These are phyloP conservation scores for Zonotrichia leucophrys DNA, from an alignment of 2,113 vertebrate species.

Conservation along the genomic window DNA sequence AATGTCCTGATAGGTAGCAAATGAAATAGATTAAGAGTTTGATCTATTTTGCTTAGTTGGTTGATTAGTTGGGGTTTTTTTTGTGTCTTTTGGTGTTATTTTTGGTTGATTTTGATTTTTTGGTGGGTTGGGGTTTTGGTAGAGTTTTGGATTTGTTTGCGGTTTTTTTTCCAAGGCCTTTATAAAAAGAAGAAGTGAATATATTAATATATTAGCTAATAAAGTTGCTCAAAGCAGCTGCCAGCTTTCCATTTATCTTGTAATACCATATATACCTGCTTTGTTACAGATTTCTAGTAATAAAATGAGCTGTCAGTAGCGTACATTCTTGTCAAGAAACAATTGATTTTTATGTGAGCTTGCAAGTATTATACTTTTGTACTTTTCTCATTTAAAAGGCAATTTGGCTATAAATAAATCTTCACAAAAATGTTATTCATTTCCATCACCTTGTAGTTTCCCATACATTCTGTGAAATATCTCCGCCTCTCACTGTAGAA, in stretches of 20 bases:
- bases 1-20: not conserved
- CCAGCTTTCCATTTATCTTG: not conserved
- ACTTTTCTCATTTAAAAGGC: slow-evolving; percentile 1
- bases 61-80: accelerated
- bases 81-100: not conserved
- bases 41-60: not conserved
- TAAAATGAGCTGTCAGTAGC: not conserved
- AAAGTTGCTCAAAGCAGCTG: not conserved
- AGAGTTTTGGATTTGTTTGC: accelerated
- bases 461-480: not conserved
- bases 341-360: not conserved
- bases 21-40: not conserved
- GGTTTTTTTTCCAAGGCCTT: not conserved
- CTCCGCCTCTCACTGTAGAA: not conserved
- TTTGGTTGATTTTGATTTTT: not conserved
- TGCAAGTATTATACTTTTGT: not conserved
- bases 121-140: not conserved
- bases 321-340: slow-evolving; percentile 24
- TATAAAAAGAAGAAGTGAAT: not conserved
- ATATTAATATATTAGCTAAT: not conserved
- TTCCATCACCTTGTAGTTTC: slow-evolving; percentile 20
- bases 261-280: not conserved
- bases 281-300: not conserved
- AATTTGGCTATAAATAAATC: slow-evolving; percentile 51
- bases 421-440: slow-evolving; percentile 29